Evolutionary conservation across 2,888 invertebrate genomes (phyloP).

Genomic region (Encarsia formosa): DNA sequence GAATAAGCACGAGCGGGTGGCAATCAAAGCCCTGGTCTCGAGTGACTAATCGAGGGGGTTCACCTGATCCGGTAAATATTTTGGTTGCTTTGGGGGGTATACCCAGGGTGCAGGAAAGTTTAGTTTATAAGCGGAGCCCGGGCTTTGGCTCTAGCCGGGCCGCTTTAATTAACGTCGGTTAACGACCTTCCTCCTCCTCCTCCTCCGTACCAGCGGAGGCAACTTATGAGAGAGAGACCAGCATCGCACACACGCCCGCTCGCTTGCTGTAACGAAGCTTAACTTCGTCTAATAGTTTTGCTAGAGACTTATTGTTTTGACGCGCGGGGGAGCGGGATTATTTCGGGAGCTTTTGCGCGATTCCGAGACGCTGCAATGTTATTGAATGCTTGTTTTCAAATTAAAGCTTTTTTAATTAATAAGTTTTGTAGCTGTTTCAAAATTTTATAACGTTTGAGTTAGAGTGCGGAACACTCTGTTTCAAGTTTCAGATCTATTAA

Average conservation of each 20-base stretch:
- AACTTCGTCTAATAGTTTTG: too few species aligned
- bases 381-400: too few species aligned
- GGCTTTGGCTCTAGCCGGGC: not conserved
- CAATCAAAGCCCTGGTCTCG: not conserved
- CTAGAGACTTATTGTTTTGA: too few species aligned
- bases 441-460: too few species aligned
- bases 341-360: too few species aligned
- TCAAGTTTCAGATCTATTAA: too few species aligned
- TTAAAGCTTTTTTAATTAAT: too few species aligned
- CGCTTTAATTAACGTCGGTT: slow-evolving; percentile 34
- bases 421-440: too few species aligned
- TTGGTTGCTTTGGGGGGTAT: not conserved
- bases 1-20: slow-evolving; percentile 1
- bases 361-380: too few species aligned
- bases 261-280: slow-evolving; percentile 1
- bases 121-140: slow-evolving; percentile 12
- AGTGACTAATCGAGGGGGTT: slow-evolving; percentile 11
- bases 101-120: slow-evolving; percentile 19
- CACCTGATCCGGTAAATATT: slow-evolving; percentile 21
- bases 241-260: slow-evolving; percentile 2
- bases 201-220: slow-evolving; percentile 22
- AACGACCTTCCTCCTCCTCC: slow-evolving; percentile 28
- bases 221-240: slow-evolving; percentile 25
- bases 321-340: too few species aligned
- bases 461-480: too few species aligned